These are phyloP conservation scores for Phallusia fumigata DNA, from an alignment of 23 tunicate species.

Conservation along the genomic window DNA sequence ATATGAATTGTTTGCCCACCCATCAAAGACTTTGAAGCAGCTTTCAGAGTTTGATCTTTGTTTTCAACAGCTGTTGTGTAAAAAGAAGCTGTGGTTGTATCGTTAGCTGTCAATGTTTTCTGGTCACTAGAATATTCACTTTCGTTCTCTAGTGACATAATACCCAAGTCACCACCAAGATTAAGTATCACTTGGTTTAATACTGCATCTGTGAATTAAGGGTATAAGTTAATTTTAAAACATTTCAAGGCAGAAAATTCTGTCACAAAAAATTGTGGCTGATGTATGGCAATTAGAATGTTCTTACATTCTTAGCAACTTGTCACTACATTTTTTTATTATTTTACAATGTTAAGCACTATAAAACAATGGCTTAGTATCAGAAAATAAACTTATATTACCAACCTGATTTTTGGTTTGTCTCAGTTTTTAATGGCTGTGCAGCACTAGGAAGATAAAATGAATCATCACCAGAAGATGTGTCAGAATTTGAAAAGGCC, in stretches of 20 bases:
- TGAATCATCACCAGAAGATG: not conserved
- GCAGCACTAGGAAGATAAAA: not conserved
- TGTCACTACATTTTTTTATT: too few species aligned
- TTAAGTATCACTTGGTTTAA: not conserved
- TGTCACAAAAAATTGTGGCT: too few species aligned
- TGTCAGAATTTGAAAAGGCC: not conserved
- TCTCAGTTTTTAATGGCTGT: not conserved
- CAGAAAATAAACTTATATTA: not conserved
- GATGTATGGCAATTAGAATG: too few species aligned
- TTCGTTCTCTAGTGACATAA: conserved; percentile 7
- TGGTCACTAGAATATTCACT: not conserved
- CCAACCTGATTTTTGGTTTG: not conserved
- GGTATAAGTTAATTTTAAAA: not conserved
- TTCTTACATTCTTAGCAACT: too few species aligned
- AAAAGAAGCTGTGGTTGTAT: not conserved
- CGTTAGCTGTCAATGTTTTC: not conserved
- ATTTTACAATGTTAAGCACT: too few species aligned
- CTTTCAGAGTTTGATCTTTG: not conserved
- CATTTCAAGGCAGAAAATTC: too few species aligned
- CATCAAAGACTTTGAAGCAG: not conserved
- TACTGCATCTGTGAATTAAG: not conserved
- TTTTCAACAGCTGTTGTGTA: not conserved
- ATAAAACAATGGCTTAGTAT: too few species aligned
- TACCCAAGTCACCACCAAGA: conserved; percentile 8
- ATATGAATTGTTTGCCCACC: too few species aligned